phyloP scores from a whole-genome alignment of 2,113 vertebrate species.

The Vanacampus margaritifer region DNA sequence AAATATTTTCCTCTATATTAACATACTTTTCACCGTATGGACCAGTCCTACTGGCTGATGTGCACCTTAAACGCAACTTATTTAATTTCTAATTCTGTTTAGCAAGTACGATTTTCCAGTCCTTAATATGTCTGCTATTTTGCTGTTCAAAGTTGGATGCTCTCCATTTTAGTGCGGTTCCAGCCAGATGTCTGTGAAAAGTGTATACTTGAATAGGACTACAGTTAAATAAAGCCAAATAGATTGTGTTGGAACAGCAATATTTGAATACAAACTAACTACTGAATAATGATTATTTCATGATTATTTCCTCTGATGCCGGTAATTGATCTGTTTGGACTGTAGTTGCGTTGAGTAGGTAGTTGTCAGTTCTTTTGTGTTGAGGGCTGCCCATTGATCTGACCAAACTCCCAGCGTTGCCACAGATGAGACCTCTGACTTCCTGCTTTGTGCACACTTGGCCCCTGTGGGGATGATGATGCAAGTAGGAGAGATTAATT shows the following conservation, averaged over 20 bases:
- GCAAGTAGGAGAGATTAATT: slow-evolving; percentile 28
- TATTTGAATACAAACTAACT: neutral
- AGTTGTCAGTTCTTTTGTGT: slow-evolving; percentile 45
- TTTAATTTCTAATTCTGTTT: no score
- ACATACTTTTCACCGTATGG: no score
- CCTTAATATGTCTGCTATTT: no score
- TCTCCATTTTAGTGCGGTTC: no score
- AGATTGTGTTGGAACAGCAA: neutral
- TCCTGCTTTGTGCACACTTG: slow-evolving; percentile 38
- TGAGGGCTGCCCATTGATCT: slow-evolving; percentile 46
- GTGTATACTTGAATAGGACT: no score
- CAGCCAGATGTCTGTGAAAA: no score
- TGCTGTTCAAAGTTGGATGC: no score
- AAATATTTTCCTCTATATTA: no score
- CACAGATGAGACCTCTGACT: slow-evolving; percentile 59
- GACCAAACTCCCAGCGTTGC: slow-evolving; percentile 68
- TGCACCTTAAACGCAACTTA: no score
- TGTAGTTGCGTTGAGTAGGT: neutral
- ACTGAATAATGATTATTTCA: no score
- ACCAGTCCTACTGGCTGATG: no score
- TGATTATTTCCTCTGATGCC: neutral
- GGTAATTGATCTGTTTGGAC: slow-evolving; percentile 2
- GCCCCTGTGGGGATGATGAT: slow-evolving; percentile 42
- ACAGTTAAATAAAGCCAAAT: neutral
- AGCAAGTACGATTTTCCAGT: no score